phyloP scores from a whole-genome alignment of 2,888 invertebrate species.

The Meiosimyza platycephala region DNA sequence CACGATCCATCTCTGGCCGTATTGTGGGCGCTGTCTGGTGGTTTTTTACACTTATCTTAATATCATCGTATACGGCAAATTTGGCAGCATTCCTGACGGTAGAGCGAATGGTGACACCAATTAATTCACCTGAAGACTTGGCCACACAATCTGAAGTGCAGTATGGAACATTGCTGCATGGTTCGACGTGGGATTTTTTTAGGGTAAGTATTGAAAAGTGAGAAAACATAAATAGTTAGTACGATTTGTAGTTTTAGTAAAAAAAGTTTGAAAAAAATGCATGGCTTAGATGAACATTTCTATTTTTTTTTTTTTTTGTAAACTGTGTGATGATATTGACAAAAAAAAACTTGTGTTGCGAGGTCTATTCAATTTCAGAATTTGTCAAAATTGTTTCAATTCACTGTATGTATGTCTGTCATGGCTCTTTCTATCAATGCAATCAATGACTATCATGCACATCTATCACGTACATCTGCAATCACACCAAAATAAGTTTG shows the following conservation, averaged over 20 bases:
- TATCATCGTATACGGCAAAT: constrained; percentile 99
- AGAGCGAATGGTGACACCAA: constrained; percentile 95
- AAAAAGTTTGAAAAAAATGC: too few relatives aligned
- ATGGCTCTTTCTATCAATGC: constrained; percentile 13
- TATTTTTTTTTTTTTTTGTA: not conserved
- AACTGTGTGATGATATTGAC: not conserved
- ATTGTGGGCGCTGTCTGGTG: constrained; percentile 99
- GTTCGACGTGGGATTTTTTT: constrained; percentile 91
- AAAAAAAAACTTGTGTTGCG: too few relatives aligned
- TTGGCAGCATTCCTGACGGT: constrained; percentile 97
- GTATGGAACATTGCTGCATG: constrained; percentile 83
- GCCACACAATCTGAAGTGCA: constrained; percentile 93
- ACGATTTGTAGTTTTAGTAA: too few relatives aligned
- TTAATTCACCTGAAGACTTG: constrained; percentile 90
- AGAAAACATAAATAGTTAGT: not conserved
- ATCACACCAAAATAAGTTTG: not conserved
- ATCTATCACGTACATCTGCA: constrained; percentile 16
- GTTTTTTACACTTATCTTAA: constrained; percentile 98
- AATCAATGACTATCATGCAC: constrained; percentile 20
- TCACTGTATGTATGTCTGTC: constrained; percentile 7
- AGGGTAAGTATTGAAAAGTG: constrained; percentile 61
- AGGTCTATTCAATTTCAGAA: too few relatives aligned
- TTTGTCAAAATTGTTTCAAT: too few relatives aligned
- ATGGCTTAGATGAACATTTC: not conserved
- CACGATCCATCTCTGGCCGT: constrained; percentile 79